Evolutionary conservation across 2,797 vertebrate genomes (phyloP), one percentile per base, ranked within the genome.

Genomic region (Acridotheres tristis): DNA sequence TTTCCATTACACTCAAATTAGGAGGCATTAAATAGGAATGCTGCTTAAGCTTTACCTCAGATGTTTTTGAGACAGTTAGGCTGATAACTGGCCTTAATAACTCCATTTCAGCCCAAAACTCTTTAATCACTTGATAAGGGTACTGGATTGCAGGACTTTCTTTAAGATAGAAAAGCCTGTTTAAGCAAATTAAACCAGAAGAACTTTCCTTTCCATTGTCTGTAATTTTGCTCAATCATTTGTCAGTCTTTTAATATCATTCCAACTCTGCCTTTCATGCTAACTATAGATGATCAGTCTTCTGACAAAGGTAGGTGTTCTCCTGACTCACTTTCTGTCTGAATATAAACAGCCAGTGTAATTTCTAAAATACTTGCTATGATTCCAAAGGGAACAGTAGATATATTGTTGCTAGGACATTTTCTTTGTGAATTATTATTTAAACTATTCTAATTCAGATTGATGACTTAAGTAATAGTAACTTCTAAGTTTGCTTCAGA

Each of bases 251-350:
- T 94, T 98, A 98, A 98, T 75, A 63, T 5, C 45, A 69, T 94
- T 50, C 92, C 81, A 89, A 95, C 89, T 99, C 98, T 97, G 97
- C 98, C 97, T 97, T 98, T 98, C 97, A 98, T 98, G 98, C 98
- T 98, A 95, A 98, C 98, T 93, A 53, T 97, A 99, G 99, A 98
- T 96, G 99, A 99, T 97, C 98, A 98, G 77, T 97, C 98, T 93
- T 99, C 99, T 98, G 98, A 99, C 67, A 98, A 98, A 99, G 99
- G 99, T 99, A 98, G 74, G 98, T 98, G 73, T 48, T 73, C 80
- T 73, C 19, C 89, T 68, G 12, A 61, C 18, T 68, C 16, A 3
- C 40, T 81, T 77, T 43, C 20, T 95, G 34, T 71, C 73, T 57
- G 38, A 40, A 58, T 77, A 45, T 10, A 23, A 71, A 50, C 8